Base-by-base conservation (phyloP, 2,113 vertebrate species). In the Dinomys branickii region DNA sequence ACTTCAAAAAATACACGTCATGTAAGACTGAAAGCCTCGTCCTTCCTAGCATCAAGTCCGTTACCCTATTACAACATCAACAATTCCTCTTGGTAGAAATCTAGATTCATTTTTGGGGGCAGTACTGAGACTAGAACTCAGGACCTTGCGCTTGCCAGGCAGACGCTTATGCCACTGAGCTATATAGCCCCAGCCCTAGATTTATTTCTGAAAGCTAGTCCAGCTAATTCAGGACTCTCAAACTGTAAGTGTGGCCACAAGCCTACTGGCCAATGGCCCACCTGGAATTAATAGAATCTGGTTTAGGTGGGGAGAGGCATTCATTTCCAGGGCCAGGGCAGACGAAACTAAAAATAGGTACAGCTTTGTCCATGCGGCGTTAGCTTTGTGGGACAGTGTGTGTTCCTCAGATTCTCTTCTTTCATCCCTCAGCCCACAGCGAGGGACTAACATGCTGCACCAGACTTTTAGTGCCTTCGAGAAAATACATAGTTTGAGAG, bases 1-100 rank as follows among this genome's bases (percentile, higher is more conserved):
- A 91, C 61, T 20, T 73, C 59, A 78, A 63, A 91, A 94, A 88
- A 38, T 78, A 84, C 35, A 83, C 47, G 83, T 58, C 7, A 59
- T 19, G 24, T 85, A 35, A 82, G 44, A 95, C 33, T 85, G 75
- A 91, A 94, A 92, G 28, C 58, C 78, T 89, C 50, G 24, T 83
- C 96, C 67, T 83, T 90, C 16, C n/a, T 13, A 92, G 54, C 75
- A 92, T 35, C 41, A 63, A 30, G 54, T 77, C 56, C 73, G 65
- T 77, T 61, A 80, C 17, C n/a, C 24, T 52, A 17, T 52, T 78
- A 17, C 17, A 78, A 69, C 5, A 89, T 61, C 75, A 94, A 88
- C n/a, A 92, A 90, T 71, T 61, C 80, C 16, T 88, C 50, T 71
- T 90, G 17, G 47, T 83, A 97, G 59, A 96, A 96, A 86, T 87